phyloP scores from a whole-genome alignment of 2,113 vertebrate genomes.

The Myiagra hebetior region DNA sequence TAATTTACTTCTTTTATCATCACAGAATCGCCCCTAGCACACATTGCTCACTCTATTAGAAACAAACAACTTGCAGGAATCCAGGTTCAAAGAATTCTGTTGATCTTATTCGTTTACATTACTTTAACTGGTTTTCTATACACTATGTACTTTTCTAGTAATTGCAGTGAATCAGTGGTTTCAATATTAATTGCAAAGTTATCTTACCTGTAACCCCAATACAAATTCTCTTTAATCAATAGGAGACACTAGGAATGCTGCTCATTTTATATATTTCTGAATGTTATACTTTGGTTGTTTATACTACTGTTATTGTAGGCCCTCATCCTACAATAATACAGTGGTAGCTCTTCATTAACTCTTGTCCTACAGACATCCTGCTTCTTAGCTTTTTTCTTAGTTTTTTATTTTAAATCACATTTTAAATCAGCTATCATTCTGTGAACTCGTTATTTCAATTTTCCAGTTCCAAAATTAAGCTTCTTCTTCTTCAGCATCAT shows the following conservation, averaged over 20 bases:
- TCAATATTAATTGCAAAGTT: neutral
- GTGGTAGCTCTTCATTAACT: neutral
- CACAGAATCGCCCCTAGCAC: neutral
- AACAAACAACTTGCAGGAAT: neutral
- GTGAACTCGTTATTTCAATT: neutral
- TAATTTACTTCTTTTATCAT: neutral
- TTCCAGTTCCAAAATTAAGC: neutral
- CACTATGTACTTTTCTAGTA: neutral
- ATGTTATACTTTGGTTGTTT: neutral
- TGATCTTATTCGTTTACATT: neutral
- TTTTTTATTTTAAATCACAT: neutral
- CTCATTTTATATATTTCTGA: neutral
- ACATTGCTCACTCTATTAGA: neutral
- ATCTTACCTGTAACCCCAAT: neutral
- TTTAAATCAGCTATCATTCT: neutral
- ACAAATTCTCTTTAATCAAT: neutral
- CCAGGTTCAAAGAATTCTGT: neutral
- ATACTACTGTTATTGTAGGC: no score
- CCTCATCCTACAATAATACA: neutral
- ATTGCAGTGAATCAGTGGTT: neutral
- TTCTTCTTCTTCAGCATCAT: neutral
- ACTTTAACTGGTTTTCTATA: neutral
- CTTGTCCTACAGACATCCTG: neutral
- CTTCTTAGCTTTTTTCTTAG: neutral
- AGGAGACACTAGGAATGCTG: neutral